These are phyloP conservation scores for Octopus sinensis DNA, from an alignment of 1,140 invertebrate species.

Conservation along the genomic window DNA sequence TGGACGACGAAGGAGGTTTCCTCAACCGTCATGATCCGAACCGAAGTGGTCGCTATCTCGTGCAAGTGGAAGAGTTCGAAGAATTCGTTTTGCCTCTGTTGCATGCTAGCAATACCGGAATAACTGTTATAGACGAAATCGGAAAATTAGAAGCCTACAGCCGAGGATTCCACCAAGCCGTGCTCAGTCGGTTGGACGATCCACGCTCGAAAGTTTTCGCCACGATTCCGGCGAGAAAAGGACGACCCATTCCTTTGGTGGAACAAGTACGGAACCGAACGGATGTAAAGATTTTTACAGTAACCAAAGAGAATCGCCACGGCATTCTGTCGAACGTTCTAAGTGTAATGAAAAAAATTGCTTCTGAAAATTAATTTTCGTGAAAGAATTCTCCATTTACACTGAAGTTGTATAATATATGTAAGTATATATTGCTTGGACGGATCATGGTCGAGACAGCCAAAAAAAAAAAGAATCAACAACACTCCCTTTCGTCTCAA, in stretches of 20 bases:
- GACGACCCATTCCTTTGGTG: slow-evolving; percentile 55
- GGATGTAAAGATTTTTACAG: slow-evolving; percentile 44
- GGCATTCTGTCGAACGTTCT: not conserved
- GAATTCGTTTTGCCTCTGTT: slow-evolving; percentile 59
- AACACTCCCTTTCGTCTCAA: no score
- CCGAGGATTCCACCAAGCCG: slow-evolving; percentile 57
- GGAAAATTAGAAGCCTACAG: slow-evolving; percentile 71
- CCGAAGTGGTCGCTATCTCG: slow-evolving; percentile 64
- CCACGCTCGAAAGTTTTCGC: slow-evolving; percentile 56
- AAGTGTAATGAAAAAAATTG: not conserved
- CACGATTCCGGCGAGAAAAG: slow-evolving; percentile 61
- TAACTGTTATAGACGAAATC: slow-evolving; percentile 65
- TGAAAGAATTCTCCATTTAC: no score
- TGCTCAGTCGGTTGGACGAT: slow-evolving; percentile 53
- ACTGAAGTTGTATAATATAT: no score
- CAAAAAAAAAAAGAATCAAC: no score
- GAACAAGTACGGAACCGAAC: slow-evolving; percentile 50
- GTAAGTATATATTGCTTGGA: no score
- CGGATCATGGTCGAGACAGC: no score
- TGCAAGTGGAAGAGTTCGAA: slow-evolving; percentile 65
- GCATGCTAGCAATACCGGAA: slow-evolving; percentile 26
- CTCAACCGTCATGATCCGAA: slow-evolving; percentile 16
- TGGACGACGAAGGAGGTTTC: slow-evolving; percentile 19
- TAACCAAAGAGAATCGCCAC: slow-evolving; percentile 18
- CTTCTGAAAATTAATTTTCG: not conserved